Percentiles rank a stretch among this genome's conserved stretches.
These are phyloP conservation scores for Puma concolor DNA, from an alignment of 2,113 vertebrate genomes.

Conservation along the genomic window DNA sequence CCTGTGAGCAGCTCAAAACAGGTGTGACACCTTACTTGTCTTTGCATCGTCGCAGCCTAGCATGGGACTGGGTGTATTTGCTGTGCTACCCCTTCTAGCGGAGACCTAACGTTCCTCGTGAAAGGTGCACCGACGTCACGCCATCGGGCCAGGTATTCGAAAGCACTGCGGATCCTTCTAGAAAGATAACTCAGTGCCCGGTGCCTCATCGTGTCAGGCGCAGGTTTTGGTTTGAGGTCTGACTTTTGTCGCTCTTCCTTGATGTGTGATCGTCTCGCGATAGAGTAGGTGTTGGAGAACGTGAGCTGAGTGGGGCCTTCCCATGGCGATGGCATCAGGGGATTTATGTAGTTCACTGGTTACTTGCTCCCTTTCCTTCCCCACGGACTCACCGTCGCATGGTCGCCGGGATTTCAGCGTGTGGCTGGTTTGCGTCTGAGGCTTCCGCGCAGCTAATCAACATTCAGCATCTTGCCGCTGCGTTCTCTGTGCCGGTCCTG, in stretches of 20 bases:
- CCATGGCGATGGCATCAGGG: fast-evolving
- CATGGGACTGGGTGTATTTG: not conserved
- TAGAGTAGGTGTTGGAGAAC: too few species aligned
- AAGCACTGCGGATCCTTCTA: not conserved
- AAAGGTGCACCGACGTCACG: not conserved
- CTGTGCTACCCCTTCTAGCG: not conserved
- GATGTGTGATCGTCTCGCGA: too few species aligned
- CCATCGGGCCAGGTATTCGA: not conserved
- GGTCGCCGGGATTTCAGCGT: fast-evolving
- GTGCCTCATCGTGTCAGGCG: fast-evolving
- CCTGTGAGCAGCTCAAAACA: not conserved
- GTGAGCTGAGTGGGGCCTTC: not conserved
- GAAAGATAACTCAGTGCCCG: not conserved
- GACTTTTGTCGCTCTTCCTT: not conserved
- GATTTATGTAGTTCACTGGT: too few species aligned
- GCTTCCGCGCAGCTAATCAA: fast-evolving
- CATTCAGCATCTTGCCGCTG: fast-evolving
- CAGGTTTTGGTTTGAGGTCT: not conserved
- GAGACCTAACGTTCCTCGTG: not conserved
- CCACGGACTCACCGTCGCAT: not conserved
- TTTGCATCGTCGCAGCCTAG: not conserved
- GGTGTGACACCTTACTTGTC: not conserved
- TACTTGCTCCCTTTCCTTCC: not conserved
- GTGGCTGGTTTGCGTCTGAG: not conserved
- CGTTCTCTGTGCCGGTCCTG: too few species aligned